Base-by-base conservation (phyloP, 2,113 vertebrate species). In the Cyprinus carpio region DNA sequence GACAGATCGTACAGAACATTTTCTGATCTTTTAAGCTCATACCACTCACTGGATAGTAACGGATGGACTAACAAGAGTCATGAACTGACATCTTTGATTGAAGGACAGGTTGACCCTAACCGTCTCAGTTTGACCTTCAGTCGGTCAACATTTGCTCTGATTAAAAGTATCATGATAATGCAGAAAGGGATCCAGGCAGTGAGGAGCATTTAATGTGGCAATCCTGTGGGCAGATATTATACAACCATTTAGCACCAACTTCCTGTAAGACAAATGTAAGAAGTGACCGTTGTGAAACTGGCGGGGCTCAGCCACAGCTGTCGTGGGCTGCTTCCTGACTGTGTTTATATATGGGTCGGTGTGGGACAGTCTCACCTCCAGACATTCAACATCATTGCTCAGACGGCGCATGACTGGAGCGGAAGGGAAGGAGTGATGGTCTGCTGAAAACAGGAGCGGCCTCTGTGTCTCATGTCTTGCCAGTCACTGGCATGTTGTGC, bases 401-500 rank as follows among this genome's bases (percentile, higher is more conserved):
- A 75, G 83, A 64, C 69, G 27, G n/a, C 29, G 56, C 37, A 84
- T 43, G 83, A 75, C 72, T 84, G 84, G 71, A 56, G 81, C 71
- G 84, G 64, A 69, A 56, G 40, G 71, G 56, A 46, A 56, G 58
- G 65, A 75, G 76, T 1, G 9, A 60, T 86, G 83, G 77, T 87
- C 72, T 85, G 71, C 23, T 31, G 74, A 87, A 75, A 84, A 86
- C 65, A 86, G n/a, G n/a, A n/a, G 58, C 67, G n/a, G 20, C 13
- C 76, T 43, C 64, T 27, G 74, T 31, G 23, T 69, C 20, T 82
- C 18, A 46, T 84, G 80, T 87, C 67, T 64, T 85, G 82, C 83
- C 88, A 60, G 76, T 87, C 72, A 85, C 60, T 77, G 79, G 67
- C 67, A 43, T 86, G 88, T 88, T 92, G 56, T 90, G 81, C 84